phyloP scores from a whole-genome alignment of 2,888 invertebrate genomes.

The Leptopilina myrica region DNA sequence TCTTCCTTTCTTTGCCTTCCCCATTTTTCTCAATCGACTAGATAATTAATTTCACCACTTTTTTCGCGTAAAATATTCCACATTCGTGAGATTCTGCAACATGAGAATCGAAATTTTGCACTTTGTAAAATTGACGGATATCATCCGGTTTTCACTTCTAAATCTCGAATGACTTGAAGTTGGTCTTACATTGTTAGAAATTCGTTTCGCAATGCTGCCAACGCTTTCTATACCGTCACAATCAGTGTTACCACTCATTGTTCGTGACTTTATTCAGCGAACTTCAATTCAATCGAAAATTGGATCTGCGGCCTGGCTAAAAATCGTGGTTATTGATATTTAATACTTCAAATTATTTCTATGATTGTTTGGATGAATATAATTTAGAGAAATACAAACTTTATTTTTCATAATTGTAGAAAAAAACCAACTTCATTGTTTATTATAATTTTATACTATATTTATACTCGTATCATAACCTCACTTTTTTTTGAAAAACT shows the following conservation, averaged over 20 bases:
- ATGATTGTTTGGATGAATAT: too few species aligned
- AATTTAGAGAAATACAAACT: too few species aligned
- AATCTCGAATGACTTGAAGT: neutral
- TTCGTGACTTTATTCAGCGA: neutral
- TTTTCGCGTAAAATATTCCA: slow-evolving; percentile 33
- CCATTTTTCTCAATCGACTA: slow-evolving; percentile 78
- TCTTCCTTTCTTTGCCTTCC: slow-evolving; percentile 90
- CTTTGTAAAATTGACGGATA: slow-evolving; percentile 23
- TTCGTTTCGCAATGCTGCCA: neutral
- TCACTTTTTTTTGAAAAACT: neutral
- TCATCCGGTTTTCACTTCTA: slow-evolving; percentile 18
- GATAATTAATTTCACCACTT: slow-evolving; percentile 30
- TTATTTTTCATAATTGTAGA: too few species aligned
- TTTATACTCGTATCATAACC: slow-evolving; percentile 1
- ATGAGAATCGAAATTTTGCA: slow-evolving; percentile 27
- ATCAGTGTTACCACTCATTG: neutral
- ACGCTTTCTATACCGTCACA: too few species aligned
- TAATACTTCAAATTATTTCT: too few species aligned
- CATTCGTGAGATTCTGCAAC: slow-evolving; percentile 18
- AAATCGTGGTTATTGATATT: too few species aligned
- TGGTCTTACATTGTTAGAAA: neutral
- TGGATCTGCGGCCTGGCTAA: too few species aligned
- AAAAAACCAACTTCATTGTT: neutral
- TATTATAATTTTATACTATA: too few species aligned
- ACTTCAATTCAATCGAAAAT: neutral